Conservation (phyloP, 2,888 invertebrate species). For the Drosophila sordidula region DNA sequence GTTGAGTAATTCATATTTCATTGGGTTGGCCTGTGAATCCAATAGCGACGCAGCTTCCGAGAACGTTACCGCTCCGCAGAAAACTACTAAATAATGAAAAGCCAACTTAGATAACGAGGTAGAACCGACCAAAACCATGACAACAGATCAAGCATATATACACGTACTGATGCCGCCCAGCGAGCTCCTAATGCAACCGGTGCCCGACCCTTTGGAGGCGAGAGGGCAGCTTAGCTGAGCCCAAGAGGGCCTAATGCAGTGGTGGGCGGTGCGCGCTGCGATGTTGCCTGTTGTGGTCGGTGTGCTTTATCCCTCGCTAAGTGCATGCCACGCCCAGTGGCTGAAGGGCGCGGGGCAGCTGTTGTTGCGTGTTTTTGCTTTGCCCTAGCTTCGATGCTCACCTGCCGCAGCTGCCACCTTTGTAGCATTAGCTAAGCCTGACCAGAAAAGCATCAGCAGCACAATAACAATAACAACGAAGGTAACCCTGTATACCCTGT, state of each 20-base stretch:
- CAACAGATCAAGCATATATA: constrained; percentile 3
- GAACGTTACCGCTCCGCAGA: neutral
- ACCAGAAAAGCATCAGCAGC: constrained; percentile 19
- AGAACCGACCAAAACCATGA: neutral
- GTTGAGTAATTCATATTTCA: no score
- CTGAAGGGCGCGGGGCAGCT: constrained; percentile 1
- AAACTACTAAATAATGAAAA: neutral
- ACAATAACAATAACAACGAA: constrained; percentile 9
- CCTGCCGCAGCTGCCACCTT: constrained; percentile 27
- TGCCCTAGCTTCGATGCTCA: neutral
- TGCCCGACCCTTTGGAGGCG: neutral
- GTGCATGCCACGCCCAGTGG: constrained; percentile 33
- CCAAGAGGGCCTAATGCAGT: neutral
- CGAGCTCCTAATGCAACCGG: constrained; percentile 21
- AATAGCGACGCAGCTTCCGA: neutral
- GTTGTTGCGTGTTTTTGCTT: neutral
- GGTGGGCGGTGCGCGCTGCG: neutral
- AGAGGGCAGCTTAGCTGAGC: neutral
- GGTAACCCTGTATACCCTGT: constrained; percentile 12
- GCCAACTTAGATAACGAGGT: neutral
- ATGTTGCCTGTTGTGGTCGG: constrained; percentile 23
- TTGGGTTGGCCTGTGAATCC: no score
- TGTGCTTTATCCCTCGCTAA: constrained; percentile 25
- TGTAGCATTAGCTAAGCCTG: constrained; percentile 27
- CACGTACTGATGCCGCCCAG: neutral